A percentile compares a stretch with the other conserved stretches of the same genome.
These are phyloP conservation scores for Cyclophora albipunctata DNA, from an alignment of 2,888 invertebrate species.

Conservation along the genomic window DNA sequence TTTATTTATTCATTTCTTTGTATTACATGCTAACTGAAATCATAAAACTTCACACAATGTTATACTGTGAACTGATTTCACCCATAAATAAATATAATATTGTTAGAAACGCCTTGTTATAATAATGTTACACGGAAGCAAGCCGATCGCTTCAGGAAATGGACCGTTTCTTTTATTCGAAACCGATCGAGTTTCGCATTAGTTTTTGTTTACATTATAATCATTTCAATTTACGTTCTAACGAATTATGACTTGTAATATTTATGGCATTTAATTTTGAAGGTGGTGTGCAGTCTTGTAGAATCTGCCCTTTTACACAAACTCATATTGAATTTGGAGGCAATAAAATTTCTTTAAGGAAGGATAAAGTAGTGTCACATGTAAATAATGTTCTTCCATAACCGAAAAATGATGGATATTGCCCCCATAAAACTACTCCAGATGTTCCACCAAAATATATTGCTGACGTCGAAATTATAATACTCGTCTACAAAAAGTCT, in stretches of 20 bases:
- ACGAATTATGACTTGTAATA: too few species aligned
- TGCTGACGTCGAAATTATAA: conserved; percentile 26
- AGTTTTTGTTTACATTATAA: conserved; percentile 25
- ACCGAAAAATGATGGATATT: background rate
- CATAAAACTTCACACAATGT: too few species aligned
- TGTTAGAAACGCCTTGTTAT: conserved; percentile 29
- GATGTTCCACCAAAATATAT: conserved; percentile 16
- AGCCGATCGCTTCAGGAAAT: conserved; percentile 52
- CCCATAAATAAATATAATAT: too few species aligned
- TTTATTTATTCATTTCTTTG: too few species aligned
- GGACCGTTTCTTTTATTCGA: conserved; percentile 42
- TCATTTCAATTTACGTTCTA: conserved; percentile 13
- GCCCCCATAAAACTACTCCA: conserved; percentile 16
- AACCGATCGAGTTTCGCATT: conserved; percentile 41
- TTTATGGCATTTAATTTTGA: background rate
- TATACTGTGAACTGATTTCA: too few species aligned
- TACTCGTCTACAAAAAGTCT: conserved; percentile 29
- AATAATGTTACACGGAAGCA: conserved; percentile 49
- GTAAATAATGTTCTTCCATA: background rate
- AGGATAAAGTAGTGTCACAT: too few species aligned
- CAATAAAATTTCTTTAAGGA: too few species aligned
- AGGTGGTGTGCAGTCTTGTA: background rate
- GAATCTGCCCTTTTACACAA: background rate
- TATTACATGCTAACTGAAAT: too few species aligned
- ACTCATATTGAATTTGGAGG: too few species aligned